These are phyloP conservation scores for Melanerpes formicivorus DNA, from an alignment of 2,113 vertebrate species.

Conservation along the genomic window DNA sequence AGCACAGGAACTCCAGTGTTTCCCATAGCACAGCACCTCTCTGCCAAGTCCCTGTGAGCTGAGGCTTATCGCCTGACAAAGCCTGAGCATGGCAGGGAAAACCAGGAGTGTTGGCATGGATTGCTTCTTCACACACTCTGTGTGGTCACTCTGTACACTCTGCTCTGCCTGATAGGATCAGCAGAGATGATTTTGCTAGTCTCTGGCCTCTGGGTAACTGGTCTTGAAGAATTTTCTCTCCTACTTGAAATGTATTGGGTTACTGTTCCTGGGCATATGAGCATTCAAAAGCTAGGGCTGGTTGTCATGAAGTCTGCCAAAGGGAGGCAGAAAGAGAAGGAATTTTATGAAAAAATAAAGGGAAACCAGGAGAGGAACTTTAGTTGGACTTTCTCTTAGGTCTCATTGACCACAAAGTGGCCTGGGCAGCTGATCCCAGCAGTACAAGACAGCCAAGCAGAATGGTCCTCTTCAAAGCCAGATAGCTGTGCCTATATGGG, in stretches of 20 bases:
- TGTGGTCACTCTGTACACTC: neutral
- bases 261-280: neutral
- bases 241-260: neutral
- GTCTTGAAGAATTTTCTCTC: neutral
- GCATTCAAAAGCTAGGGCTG: neutral
- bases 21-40: neutral
- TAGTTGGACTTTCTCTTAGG: neutral
- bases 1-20: neutral
- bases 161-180: neutral
- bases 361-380: neutral
- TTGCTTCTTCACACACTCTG: neutral
- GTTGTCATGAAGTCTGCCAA: neutral
- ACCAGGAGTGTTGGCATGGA: neutral
- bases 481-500: neutral
- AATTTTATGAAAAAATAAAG: neutral
- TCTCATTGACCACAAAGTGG: neutral
- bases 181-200: neutral
- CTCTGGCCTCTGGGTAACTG: neutral
- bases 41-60: neutral
- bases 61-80: neutral
- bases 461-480: neutral
- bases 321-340: neutral
- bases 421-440: neutral
- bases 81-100: neutral
- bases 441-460: neutral